Evolutionary conservation across 2,888 invertebrate genomes (phyloP), one percentile per base, ranked within the genome.

Genomic region (Platycheirus rosarum): DNA sequence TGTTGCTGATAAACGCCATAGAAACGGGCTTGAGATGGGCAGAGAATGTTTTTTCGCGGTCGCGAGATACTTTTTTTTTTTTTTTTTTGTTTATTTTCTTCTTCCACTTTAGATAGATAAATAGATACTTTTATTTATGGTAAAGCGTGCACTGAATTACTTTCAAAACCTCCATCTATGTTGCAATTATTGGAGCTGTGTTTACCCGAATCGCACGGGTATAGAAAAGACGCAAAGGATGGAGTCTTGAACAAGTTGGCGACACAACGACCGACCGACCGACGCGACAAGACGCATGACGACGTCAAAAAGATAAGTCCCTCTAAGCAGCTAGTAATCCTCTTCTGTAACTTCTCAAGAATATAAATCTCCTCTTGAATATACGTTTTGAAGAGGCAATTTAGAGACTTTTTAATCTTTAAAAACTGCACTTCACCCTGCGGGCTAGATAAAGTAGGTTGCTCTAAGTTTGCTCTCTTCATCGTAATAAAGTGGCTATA

Each of bases 321-420:
- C 9, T 23, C 20, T 37, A 0, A 40, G 5, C 8, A 5, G 9
- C 6, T n/a, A 9, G 29, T 26, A 62, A 44, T 46, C 46, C 40
- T 46, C 16, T 35, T 11, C 9, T 5, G 26, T 46, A 23, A 3
- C 2, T 26, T 44, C 13, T 14, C 7, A 32, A n/a, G 11, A 46
- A 62, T 14, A 16, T 42, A 60, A 73, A 37, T 65, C 29, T 37
- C 20, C 32, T 74, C 40, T 57, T 32, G 8, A 8, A 35, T 29
- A 23, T 40, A 32, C 20, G 13, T 42, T 35, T 63, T 14, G 13
- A 65, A 14, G 55, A 32, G 14, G n/a, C 18, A 40, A 42, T 29
- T 9, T 49, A 42, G 26, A 66, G 57, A 35, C 46, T 2, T 37
- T 26, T 65, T 57, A 48, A 65, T 66, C 66, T 57, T 40, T 60